Evolutionary conservation across 2,113 vertebrate species (phyloP).

Genomic region (Atlantisia rogersi): DNA sequence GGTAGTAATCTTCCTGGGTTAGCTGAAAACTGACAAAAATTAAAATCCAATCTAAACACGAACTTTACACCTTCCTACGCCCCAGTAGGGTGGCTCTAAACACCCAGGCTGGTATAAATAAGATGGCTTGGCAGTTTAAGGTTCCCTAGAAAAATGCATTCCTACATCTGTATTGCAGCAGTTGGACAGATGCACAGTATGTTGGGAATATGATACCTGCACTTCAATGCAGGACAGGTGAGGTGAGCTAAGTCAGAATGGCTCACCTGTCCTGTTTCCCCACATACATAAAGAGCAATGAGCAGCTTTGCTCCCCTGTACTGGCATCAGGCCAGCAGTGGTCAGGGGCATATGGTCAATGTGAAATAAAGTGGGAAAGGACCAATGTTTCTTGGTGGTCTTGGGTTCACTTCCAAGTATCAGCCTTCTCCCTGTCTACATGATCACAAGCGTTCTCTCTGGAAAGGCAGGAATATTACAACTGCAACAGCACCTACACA

Average conservation of each 20-base stretch:
- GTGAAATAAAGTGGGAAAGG: not conserved
- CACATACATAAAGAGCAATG: rapidly evolving
- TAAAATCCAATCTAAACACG: not conserved
- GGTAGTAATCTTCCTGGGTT: not conserved
- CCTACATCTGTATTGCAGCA: not conserved
- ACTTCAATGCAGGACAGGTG: rapidly evolving
- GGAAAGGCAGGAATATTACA: not conserved
- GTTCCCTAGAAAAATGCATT: not conserved
- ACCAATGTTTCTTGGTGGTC: not conserved
- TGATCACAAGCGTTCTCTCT: not conserved
- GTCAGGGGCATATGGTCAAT: not conserved
- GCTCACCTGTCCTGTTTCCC: not conserved
- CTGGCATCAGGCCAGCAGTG: not conserved
- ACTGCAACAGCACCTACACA: not conserved
- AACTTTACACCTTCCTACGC: not conserved
- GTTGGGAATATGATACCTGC: not conserved
- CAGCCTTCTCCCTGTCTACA: not conserved
- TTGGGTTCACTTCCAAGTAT: not conserved
- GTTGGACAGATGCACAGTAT: not conserved
- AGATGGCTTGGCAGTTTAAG: not conserved
- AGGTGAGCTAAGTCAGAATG: not conserved
- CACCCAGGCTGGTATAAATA: not conserved
- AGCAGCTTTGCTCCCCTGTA: not conserved
- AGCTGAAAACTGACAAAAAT: not conserved
- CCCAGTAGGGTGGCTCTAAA: not conserved